Evolutionary conservation across 2,797 vertebrate genomes (phyloP).

Genomic region (Liparis tanakae): DNA sequence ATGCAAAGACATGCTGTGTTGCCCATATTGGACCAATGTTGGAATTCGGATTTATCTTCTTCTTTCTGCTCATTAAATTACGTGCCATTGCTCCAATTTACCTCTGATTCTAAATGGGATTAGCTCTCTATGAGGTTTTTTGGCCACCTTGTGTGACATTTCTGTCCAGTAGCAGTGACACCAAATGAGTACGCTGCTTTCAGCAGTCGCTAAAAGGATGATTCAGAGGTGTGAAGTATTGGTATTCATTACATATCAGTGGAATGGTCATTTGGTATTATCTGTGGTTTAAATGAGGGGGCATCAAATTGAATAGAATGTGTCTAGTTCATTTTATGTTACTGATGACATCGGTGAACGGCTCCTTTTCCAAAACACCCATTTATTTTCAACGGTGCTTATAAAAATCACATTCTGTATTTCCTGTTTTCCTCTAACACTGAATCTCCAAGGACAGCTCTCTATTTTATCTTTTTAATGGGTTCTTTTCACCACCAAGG

Average conservation of each 20-base stretch:
- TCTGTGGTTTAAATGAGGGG: slow-evolving; percentile 12
- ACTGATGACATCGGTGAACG: neutral
- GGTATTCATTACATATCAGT: slow-evolving; percentile 11
- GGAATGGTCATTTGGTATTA: slow-evolving; percentile 4
- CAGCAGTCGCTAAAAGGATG: slow-evolving; percentile 27
- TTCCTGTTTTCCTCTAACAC: slow-evolving; percentile 32
- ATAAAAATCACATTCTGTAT: slow-evolving; percentile 75
- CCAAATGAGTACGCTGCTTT: slow-evolving; percentile 41
- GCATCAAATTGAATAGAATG: neutral
- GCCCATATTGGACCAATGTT: slow-evolving; percentile 48
- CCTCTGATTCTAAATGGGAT: slow-evolving; percentile 42
- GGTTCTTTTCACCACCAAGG: slow-evolving; percentile 16
- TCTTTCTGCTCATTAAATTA: slow-evolving; percentile 24
- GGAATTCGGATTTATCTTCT: slow-evolving; percentile 32
- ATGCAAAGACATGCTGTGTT: slow-evolving; percentile 46
- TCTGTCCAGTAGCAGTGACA: slow-evolving; percentile 31
- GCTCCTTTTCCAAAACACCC: slow-evolving; percentile 7
- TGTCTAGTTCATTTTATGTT: neutral
- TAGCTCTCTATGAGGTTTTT: slow-evolving; percentile 47
- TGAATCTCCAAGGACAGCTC: slow-evolving; percentile 23
- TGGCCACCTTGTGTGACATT: slow-evolving; percentile 39
- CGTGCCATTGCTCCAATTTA: slow-evolving; percentile 36
- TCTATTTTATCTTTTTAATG: slow-evolving; percentile 17
- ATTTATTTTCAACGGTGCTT: slow-evolving; percentile 22
- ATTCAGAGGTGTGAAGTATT: slow-evolving; percentile 10